Evolutionary conservation across 2,888 invertebrate species (phyloP), one percentile per base, ranked within the genome.

Genomic region (Zeuzera pyrina): DNA sequence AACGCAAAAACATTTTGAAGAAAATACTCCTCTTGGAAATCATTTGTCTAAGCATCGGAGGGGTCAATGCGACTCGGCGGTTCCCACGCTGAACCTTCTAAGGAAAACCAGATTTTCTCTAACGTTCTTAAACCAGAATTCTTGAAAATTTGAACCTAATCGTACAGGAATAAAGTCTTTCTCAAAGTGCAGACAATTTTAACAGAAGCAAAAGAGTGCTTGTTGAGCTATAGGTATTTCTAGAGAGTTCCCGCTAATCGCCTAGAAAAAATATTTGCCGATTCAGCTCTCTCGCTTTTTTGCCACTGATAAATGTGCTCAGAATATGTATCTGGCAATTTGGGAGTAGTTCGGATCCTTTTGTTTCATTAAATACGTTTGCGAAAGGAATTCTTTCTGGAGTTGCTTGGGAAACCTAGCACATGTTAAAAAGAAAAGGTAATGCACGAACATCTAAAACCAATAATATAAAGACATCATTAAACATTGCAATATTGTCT

Each of bases 191-290:
- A 25, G 2, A 14, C 27, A 8, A 15, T 12, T 29, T 30, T 33
- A 1, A 5, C n/a, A 19, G 15, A 33, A 6, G 54, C 24, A 54
- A 40, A 33, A 4, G 12, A 36, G 53, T 42, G 27, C 44, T 57
- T 42, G 57, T 38, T 36, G 41, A 16, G 34, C 54, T 56, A 53
- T 71, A 74, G 71, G 71, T 77, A 73, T 72, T 76, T 69, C 57
- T 61, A 66, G 66, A 62, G 65, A 71, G 60, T 69, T 70, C 66
- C 59, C 69, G 68, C 74, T 81, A 81, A 83, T 79, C 71, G 74
- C 58, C 71, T 64, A 72, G 70, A 79, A 79, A 78, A 81, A 81
- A 79, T 74, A 78, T 76, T 77, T 72, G 78, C 71, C 57, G 71
- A 78, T 62, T 74, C 70, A 60, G 67, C 69, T 49, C 55, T n/a